A percentile compares a stretch with the other conserved stretches of the same genome.
These are phyloP conservation scores for Noturus placidus DNA, from an alignment of 2,113 vertebrate genomes.

Conservation along the genomic window DNA sequence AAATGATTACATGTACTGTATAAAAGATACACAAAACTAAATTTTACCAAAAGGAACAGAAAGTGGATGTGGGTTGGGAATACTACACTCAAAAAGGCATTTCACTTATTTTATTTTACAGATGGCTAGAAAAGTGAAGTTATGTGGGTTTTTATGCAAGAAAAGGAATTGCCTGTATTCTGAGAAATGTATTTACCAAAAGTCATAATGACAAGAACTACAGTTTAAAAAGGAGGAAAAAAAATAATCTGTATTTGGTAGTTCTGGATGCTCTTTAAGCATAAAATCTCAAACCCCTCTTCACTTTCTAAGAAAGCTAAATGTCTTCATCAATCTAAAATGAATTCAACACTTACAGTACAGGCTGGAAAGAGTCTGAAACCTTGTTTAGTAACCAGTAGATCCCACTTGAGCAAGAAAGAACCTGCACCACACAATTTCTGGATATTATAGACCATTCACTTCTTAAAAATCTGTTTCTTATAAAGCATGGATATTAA, in stretches of 20 bases:
- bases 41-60: background rate
- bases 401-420: background rate
- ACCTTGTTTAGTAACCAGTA: background rate
- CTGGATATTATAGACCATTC: background rate
- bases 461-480: background rate
- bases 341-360: background rate
- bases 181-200: background rate
- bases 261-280: background rate
- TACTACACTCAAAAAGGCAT: background rate
- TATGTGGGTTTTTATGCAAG: background rate
- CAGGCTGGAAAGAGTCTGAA: background rate
- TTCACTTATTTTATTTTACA: background rate
- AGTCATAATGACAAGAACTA: background rate
- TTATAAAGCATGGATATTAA: too few relatives aligned
- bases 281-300: background rate
- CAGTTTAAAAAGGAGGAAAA: background rate
- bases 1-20: too few relatives aligned
- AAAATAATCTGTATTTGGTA: background rate
- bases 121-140: background rate
- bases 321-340: background rate
- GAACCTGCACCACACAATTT: background rate
- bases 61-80: background rate
- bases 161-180: too few relatives aligned
- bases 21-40: background rate
- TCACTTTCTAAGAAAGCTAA: background rate